Evolutionary conservation across 2,888 invertebrate species (phyloP).

Genomic region (Agapostemon virescens): DNA sequence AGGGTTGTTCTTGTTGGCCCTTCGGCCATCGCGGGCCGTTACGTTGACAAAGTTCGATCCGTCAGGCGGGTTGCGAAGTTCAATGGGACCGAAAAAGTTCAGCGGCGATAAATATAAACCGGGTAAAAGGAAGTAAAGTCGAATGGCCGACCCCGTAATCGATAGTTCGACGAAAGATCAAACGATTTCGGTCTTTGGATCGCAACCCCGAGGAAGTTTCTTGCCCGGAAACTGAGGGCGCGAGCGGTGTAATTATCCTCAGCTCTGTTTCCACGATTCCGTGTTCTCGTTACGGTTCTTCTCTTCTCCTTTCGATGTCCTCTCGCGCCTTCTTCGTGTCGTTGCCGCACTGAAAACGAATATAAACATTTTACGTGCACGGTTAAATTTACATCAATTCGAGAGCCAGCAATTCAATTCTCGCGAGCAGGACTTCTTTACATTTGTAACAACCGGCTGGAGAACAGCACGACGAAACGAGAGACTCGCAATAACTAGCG

Average conservation of each 20-base stretch:
- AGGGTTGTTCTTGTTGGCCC: background rate
- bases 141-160: conserved; percentile 6
- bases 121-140: background rate
- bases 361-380: too few species aligned
- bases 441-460: background rate
- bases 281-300: conserved; percentile 32
- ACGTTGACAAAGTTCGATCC: conserved; percentile 20
- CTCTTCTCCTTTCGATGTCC: conserved; percentile 9
- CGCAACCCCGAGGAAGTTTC: conserved; percentile 8
- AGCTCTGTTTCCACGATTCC: conserved; percentile 42
- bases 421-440: background rate
- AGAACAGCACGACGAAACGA: background rate
- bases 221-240: conserved; percentile 1
- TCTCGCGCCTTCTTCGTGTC: conserved; percentile 16
- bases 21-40: background rate
- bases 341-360: background rate
- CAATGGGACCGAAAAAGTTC: conserved; percentile 23
- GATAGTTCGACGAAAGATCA: conserved; percentile 41
- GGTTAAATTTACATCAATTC: background rate
- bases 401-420: background rate
- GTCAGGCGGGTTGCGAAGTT: conserved; percentile 2
- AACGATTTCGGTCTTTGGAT: conserved; percentile 18
- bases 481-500: too few species aligned
- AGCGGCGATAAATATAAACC: conserved; percentile 37
- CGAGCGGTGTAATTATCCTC: conserved; percentile 49